Base-by-base conservation (phyloP, 2,797 vertebrate genomes). In the Arctocebus calabarensis region DNA sequence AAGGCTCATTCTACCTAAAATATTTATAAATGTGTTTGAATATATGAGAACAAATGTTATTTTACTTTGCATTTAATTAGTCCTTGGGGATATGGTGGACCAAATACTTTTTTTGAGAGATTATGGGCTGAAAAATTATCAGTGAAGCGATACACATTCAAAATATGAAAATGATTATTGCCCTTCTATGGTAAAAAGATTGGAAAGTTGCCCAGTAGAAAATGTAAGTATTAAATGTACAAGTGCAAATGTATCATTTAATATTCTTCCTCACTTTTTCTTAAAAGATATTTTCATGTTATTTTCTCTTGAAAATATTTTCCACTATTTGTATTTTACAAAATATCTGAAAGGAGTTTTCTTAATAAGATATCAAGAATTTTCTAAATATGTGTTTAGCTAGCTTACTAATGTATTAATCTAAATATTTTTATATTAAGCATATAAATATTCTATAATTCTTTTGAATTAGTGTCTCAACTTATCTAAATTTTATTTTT, bases 21-120 rank as follows among this genome's bases (percentile, higher is more conserved):
- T 45, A 68, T 84, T 19, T 90, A 86, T 84, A 48, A 3, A 48
- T 68, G 7, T 7, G 74, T 93, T 66, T 82, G 2, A 73, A 29
- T 83, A 78, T 34, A n/a, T 95, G 91, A 95, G 57, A 94, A 91
- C 73, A 45, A 73, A 88, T 9, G 17, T 57, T 88, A 43, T 94
- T 96, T 37, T 37, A 94, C 25, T 96, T 90, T 88, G 83, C 22
- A 84, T 88, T 92, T 97, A 97, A 97, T 96, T 97, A 91, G 4
- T 91, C 90, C 61, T 32, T 77, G 74, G 10, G 40, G 12, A 19
- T 62, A 45, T 5, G 61, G 48, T 78, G 34, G 59, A 19, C 2
- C 57, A 82, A 62, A 62, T 97, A 91, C 5, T 87, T 87, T 32
- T 32, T 1, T 68, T 75, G 20, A 52, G 19, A 19, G 75, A 59